These are phyloP conservation scores for Plagiodera versicolora DNA, from an alignment of 2,888 invertebrate species.

Conservation along the genomic window DNA sequence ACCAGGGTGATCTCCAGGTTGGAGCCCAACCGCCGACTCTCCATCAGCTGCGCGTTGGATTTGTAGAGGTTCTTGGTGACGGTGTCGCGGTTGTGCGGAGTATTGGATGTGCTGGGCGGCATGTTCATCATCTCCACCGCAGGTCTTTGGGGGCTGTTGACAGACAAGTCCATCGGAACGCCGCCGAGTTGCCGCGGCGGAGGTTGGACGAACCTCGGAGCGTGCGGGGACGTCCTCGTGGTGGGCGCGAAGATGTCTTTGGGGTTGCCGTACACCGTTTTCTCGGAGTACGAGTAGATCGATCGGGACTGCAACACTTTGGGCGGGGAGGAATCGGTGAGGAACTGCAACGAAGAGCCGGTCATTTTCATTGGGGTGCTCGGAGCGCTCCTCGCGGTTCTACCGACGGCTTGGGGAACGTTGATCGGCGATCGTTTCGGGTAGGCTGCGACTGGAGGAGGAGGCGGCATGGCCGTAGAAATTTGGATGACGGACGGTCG, in stretches of 20 bases:
- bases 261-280: constrained; percentile 72
- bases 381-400: constrained; percentile 30
- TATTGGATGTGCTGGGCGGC: constrained; percentile 42
- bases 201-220: constrained; percentile 51
- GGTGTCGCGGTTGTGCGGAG: constrained; percentile 25
- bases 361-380: constrained; percentile 29
- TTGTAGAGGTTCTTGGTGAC: constrained; percentile 40
- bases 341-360: constrained; percentile 16
- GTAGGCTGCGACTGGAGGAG: constrained; percentile 31
- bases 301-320: constrained; percentile 67
- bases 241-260: constrained; percentile 67
- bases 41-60: constrained; percentile 46
- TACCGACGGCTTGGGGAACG: constrained; percentile 51
- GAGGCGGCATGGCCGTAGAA: constrained; percentile 42
- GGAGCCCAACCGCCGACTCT: constrained; percentile 60
- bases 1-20: constrained; percentile 75
- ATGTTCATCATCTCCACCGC: constrained; percentile 65
- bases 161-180: constrained; percentile 69
- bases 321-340: constrained; percentile 53
- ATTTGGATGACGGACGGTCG: constrained; percentile 50
- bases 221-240: constrained; percentile 50
- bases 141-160: constrained; percentile 56
- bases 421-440: constrained; percentile 55
- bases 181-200: constrained; percentile 53
- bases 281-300: constrained; percentile 66